A percentile compares a stretch with the other conserved stretches of the same genome.
Conservation (phyloP, 2,797 vertebrate species). For the Sebastes ruberrimus region DNA sequence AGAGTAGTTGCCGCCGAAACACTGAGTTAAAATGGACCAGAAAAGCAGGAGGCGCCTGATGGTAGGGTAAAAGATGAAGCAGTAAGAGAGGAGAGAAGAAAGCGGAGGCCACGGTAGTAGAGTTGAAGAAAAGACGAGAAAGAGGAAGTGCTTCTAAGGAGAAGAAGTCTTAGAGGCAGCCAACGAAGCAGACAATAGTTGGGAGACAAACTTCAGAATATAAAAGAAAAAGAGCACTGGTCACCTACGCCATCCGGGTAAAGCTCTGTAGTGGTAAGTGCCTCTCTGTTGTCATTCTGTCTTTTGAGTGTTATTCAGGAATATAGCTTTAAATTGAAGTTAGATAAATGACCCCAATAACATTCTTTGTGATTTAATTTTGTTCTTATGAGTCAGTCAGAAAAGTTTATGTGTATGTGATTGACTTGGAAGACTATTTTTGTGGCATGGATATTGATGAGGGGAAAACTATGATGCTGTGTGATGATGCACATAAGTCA, state of each 20-base stretch:
- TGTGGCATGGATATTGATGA: background rate
- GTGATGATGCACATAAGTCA: conserved; percentile 4
- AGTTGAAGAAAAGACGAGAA: background rate
- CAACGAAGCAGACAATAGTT: background rate
- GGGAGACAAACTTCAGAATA: conserved; percentile 4
- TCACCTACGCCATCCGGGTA: background rate
- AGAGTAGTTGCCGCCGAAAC: conserved; percentile 51
- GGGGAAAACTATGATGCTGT: background rate
- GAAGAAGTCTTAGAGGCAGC: background rate
- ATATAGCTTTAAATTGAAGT: conserved; percentile 10
- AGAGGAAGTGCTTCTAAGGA: conserved; percentile 7
- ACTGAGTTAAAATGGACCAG: conserved; percentile 27
- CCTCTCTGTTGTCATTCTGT: background rate
- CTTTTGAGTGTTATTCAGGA: background rate
- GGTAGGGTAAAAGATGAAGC: background rate
- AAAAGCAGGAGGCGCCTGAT: conserved; percentile 3
- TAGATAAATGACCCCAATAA: background rate
- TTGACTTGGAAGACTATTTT: background rate
- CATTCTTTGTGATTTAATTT: background rate
- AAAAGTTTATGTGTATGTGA: background rate
- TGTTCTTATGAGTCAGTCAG: background rate
- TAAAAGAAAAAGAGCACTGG: background rate
- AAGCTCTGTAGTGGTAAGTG: conserved; percentile 51
- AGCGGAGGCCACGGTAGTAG: background rate
- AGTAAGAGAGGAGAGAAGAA: background rate